These are phyloP conservation scores for Spea hammondii DNA, from an alignment of 2,797 vertebrate genomes.

Conservation along the genomic window DNA sequence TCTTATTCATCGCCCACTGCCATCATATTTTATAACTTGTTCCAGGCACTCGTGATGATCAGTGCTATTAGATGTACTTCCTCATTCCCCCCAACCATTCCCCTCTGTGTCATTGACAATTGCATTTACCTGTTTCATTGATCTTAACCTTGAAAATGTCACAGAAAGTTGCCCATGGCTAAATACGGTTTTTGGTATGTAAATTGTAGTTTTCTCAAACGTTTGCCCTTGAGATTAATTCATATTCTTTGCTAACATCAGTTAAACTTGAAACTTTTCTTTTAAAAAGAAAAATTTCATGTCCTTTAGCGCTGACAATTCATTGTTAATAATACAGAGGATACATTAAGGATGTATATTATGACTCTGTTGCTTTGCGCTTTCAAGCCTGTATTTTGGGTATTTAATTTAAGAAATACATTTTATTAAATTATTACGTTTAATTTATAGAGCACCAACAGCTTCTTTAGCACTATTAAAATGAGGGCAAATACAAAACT, in stretches of 20 bases:
- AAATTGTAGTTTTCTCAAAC: background rate
- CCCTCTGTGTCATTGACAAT: background rate
- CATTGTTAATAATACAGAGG: background rate
- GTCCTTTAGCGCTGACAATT: background rate
- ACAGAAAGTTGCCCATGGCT: conserved; percentile 19
- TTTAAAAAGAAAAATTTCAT: background rate
- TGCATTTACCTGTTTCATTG: background rate
- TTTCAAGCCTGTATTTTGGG: background rate
- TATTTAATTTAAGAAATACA: background rate
- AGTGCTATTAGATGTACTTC: background rate
- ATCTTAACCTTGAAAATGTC: conserved; percentile 7
- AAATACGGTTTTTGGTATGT: conserved; percentile 5
- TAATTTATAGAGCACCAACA: too few species aligned
- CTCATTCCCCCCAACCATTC: background rate
- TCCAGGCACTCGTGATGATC: background rate
- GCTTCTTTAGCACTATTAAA: too few species aligned
- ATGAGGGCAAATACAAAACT: too few species aligned
- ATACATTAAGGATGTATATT: background rate
- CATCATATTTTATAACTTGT: background rate
- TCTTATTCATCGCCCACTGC: too few species aligned
- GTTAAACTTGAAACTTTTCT: background rate
- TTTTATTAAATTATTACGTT: too few species aligned
- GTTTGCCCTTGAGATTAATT: conserved; percentile 7
- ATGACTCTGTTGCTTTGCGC: background rate
- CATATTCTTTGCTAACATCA: background rate